A percentile compares a stretch with the other conserved stretches of the same genome.
These are phyloP conservation scores for Cynoglossus semilaevis DNA, from an alignment of 2,113 vertebrate species.

Conservation along the genomic window DNA sequence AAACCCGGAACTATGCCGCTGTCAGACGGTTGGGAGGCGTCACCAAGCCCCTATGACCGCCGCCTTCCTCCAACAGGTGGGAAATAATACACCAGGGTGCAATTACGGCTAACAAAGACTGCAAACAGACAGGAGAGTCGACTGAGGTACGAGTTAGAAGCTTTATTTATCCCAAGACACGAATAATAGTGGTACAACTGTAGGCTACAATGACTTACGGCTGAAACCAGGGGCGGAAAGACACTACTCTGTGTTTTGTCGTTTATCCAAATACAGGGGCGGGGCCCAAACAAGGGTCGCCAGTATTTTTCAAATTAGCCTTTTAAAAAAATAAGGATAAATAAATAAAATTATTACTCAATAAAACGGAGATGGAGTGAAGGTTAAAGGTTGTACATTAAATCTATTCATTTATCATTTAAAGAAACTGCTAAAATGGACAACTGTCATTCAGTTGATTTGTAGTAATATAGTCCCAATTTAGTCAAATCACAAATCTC, in stretches of 20 bases:
- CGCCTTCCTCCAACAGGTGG: constrained; percentile 49
- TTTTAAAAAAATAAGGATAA: too few species aligned
- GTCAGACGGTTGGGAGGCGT: constrained; percentile 37
- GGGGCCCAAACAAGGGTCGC: too few species aligned
- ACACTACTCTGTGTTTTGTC: neutral
- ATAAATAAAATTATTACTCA: too few species aligned
- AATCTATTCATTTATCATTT: too few species aligned
- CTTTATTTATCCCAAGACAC: constrained; percentile 62
- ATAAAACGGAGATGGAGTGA: too few species aligned
- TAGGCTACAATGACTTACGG: constrained; percentile 26
- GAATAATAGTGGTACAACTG: constrained; percentile 24
- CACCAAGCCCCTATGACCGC: constrained; percentile 1
- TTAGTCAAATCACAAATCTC: too few species aligned
- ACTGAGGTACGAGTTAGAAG: constrained; percentile 40
- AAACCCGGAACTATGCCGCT: constrained; percentile 63
- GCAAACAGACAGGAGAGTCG: neutral
- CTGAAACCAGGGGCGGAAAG: constrained; percentile 32
- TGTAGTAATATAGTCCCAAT: too few species aligned
- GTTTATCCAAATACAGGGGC: neutral
- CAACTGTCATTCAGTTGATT: too few species aligned
- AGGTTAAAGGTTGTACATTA: too few species aligned
- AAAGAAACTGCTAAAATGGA: too few species aligned
- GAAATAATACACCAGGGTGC: neutral
- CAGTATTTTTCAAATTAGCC: too few species aligned
- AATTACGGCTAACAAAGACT: neutral